Evolutionary conservation across 1,140 invertebrate species (phyloP).

Genomic region (Brachionus sp.): DNA sequence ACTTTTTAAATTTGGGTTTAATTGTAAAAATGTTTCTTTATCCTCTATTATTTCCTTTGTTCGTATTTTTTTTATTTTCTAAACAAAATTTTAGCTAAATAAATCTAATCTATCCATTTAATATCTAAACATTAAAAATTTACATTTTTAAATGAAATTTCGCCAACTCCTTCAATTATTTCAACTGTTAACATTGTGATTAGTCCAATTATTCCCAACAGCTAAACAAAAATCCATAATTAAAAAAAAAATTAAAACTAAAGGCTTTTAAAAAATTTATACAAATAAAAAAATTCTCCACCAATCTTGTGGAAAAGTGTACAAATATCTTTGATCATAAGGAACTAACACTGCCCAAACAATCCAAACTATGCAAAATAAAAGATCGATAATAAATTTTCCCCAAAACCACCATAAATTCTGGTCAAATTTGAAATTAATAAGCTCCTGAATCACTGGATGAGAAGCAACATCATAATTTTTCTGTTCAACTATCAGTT

Average conservation of each 20-base stretch:
- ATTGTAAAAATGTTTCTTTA: too few relatives aligned
- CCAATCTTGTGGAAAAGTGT: conserved; percentile 27
- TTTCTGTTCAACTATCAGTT: neutral
- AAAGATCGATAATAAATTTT: neutral
- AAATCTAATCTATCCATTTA: too few relatives aligned
- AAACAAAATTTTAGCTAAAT: too few relatives aligned
- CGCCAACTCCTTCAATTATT: neutral
- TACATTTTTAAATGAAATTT: neutral
- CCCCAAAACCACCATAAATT: neutral
- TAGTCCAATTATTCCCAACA: neutral
- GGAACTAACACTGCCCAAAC: neutral
- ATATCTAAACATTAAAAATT: neutral
- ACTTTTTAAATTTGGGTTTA: too few relatives aligned
- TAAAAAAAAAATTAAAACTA: too few relatives aligned
- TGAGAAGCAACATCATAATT: neutral
- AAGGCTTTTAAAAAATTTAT: too few relatives aligned
- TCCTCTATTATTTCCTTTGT: neutral
- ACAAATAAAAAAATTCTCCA: conserved; percentile 27
- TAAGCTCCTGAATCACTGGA: neutral
- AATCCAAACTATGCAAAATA: conserved; percentile 24
- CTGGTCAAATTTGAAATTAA: neutral
- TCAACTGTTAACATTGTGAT: neutral
- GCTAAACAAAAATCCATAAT: neutral
- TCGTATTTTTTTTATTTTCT: neutral
- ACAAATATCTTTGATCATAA: neutral